Evolutionary conservation across 2,888 invertebrate species (phyloP).

Genomic region (Andrena haemorrhoa): DNA sequence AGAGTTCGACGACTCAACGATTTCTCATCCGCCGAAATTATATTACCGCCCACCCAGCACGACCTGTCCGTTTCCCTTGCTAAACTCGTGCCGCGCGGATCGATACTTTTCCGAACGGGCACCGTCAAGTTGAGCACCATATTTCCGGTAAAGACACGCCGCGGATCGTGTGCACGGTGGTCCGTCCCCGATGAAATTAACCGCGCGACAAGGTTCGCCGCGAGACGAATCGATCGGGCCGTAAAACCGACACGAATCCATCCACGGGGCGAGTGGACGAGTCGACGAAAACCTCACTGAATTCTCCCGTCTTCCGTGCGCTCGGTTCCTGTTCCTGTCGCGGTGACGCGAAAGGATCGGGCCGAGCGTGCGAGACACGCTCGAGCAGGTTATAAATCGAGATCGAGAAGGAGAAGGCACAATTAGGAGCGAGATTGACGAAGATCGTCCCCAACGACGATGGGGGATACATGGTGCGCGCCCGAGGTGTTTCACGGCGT

Average conservation of each 20-base stretch:
- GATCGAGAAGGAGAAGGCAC: not conserved
- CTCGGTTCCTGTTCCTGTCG: conserved; percentile 9
- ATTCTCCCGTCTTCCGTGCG: not conserved
- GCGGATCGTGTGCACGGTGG: conserved; percentile 17
- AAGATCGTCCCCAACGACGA: not conserved
- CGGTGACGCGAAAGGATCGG: conserved; percentile 7
- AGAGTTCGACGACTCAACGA: not conserved
- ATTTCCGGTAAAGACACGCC: conserved; percentile 57
- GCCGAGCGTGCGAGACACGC: not conserved
- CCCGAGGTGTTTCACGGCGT: not conserved
- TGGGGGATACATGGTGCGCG: not conserved
- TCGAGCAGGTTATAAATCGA: conserved; percentile 21
- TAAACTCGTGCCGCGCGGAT: conserved; percentile 22
- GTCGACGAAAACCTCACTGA: conserved; percentile 1
- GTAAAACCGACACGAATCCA: conserved; percentile 9
- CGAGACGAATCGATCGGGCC: conserved; percentile 15
- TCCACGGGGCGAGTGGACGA: not conserved
- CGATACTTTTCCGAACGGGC: conserved; percentile 50
- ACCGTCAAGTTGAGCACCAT: conserved; percentile 54
- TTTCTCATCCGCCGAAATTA: not conserved
- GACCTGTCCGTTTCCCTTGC: not conserved
- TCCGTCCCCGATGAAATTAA: conserved; percentile 36
- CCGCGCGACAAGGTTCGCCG: not conserved
- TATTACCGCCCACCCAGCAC: not conserved
- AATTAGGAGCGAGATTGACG: not conserved